Evolutionary conservation across 2,888 invertebrate species (phyloP).

Genomic region (Chirona hameri): DNA sequence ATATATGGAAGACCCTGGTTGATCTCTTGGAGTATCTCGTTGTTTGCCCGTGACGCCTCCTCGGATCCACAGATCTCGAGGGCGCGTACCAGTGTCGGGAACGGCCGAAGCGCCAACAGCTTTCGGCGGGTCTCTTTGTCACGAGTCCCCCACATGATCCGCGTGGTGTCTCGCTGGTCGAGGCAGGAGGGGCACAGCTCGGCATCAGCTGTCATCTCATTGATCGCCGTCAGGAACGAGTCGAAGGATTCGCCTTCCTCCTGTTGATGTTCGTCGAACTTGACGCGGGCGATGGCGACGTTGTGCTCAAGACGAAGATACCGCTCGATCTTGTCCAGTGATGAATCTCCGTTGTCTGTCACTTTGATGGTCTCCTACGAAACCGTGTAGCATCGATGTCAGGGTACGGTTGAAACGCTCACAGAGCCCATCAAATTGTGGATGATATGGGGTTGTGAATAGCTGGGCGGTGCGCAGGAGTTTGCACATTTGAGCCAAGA

Average conservation of each 20-base stretch:
- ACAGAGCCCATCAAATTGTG: no score
- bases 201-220: background rate
- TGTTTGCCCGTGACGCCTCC: background rate
- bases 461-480: no score
- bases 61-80: background rate
- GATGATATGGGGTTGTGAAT: no score
- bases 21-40: background rate
- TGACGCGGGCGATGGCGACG: no score
- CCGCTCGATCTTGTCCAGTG: no score
- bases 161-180: background rate
- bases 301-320: no score
- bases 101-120: background rate
- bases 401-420: no score
- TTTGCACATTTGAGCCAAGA: no score
- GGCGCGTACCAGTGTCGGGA: background rate
- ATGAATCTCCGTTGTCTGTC: no score
- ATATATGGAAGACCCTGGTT: background rate
- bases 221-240: background rate
- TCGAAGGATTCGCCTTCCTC: background rate
- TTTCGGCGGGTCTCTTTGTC: background rate
- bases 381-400: no score
- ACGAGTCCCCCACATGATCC: background rate
- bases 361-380: no score
- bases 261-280: background rate
- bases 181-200: background rate